Conservation (phyloP, 1,140 invertebrate species). For the Monochamus saltuarius region DNA sequence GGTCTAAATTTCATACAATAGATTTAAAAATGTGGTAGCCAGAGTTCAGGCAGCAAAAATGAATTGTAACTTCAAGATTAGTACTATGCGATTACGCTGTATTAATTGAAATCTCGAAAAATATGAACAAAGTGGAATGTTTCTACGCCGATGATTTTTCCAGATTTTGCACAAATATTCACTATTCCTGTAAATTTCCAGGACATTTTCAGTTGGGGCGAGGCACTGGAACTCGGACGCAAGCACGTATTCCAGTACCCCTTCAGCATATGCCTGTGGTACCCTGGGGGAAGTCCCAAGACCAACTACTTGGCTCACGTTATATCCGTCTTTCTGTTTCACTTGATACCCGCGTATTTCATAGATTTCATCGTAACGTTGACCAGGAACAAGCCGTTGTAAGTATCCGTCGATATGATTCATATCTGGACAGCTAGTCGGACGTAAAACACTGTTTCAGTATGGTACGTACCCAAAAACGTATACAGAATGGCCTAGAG, state of each 20-base stretch:
- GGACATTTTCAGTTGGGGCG: constrained; percentile 75
- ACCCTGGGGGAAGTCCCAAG: constrained; percentile 75
- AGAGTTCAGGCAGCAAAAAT: too few species aligned
- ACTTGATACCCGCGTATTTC: constrained; percentile 79
- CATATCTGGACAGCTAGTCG: not conserved
- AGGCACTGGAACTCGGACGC: constrained; percentile 67
- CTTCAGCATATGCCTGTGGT: constrained; percentile 73
- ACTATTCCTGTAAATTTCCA: too few species aligned
- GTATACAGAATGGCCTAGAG: constrained; percentile 62
- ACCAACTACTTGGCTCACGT: constrained; percentile 66
- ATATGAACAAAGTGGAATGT: too few species aligned
- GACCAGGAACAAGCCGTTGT: constrained; percentile 77
- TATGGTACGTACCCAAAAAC: constrained; percentile 67
- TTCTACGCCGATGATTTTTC: too few species aligned
- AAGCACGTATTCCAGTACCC: constrained; percentile 62
- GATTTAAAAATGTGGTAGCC: too few species aligned
- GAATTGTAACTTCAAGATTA: too few species aligned
- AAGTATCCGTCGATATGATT: constrained; percentile 45
- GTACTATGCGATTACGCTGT: too few species aligned
- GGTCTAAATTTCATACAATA: too few species aligned
- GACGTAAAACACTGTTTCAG: constrained; percentile 45
- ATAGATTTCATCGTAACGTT: constrained; percentile 69
- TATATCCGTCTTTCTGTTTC: constrained; percentile 70
- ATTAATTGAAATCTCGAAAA: too few species aligned
- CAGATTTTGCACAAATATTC: too few species aligned